Base-by-base conservation (phyloP, 37 sponge, comb jelly and placozoan genomes). In the Bolinopsis microptera region DNA sequence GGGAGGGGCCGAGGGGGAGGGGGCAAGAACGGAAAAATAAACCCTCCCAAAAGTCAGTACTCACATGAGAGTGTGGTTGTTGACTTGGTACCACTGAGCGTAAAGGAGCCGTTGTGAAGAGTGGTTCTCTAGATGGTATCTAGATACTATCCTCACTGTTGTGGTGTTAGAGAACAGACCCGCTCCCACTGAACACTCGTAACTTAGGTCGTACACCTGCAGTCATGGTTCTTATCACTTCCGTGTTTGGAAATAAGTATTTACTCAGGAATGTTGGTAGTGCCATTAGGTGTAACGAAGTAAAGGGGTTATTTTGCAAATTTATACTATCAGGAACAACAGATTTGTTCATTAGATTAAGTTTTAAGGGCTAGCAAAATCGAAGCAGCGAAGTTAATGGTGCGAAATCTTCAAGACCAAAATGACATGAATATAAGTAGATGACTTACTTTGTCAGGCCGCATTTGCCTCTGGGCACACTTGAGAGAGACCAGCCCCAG, bases 191-290 rank as follows among this genome's bases (percentile, higher is more conserved):
- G 82, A 36, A 33, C 82, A 80, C 37, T 80, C 82, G 38, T 36
- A 80, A 80, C 82, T 80, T 37, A 80, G 82, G 22, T 80, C 82
- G 32, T 32, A 80, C 82, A 80, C 82, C 82, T 80, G 82, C 1
- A n/a, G n/a, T n/a, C n/a, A n/a, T n/a, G n/a, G n/a, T n/a, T 5
- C 8, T 3, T 26, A 25, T n/a, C n/a, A n/a, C n/a, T n/a, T n/a
- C 13, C 18, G 68, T 22, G 21, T 67, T 21, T 67, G 13, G 18
- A 13, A 67, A 67, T 67, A 13, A 67, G 18, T 67, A 67, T 67
- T 67, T 67, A 67, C 68, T 67, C n/a, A n/a, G n/a, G n/a, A n/a
- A n/a, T n/a, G n/a, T n/a, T n/a, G n/a, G n/a, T n/a, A n/a, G n/a
- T n/a, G n/a, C n/a, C n/a, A n/a, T n/a, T n/a, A n/a, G n/a, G n/a